Percentiles rank a stretch among this genome's conserved stretches.
Conservation (phyloP, 2,888 invertebrate species). For the Allacma fusca region DNA sequence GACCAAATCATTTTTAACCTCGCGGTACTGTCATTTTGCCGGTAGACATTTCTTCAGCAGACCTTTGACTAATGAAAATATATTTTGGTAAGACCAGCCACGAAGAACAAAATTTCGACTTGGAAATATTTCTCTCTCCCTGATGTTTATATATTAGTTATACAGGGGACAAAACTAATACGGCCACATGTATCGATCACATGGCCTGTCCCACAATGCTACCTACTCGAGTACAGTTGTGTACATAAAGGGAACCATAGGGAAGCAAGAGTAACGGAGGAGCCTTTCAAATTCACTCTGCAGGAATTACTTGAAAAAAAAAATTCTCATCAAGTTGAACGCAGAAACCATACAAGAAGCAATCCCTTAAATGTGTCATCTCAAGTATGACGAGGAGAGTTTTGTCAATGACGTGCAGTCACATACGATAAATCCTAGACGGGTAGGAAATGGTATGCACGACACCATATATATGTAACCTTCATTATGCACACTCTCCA, state of each 20-base stretch:
- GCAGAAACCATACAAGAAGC: neutral
- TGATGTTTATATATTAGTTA: neutral
- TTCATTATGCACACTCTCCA: no score
- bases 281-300: neutral
- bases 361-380: constrained; percentile 27
- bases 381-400: constrained; percentile 14
- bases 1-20: neutral
- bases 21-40: constrained; percentile 5
- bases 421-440: neutral
- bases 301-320: neutral
- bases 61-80: neutral
- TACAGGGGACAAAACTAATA: neutral
- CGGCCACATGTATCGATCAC: neutral
- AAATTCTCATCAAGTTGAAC: neutral
- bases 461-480: no score
- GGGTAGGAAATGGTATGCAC: neutral
- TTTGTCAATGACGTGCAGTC: neutral
- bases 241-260: neutral
- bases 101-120: neutral
- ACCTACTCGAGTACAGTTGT: neutral
- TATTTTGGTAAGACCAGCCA: neutral
- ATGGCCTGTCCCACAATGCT: neutral
- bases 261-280: constrained; percentile 5
- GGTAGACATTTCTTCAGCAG: neutral
- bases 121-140: neutral